Percentiles rank a stretch among this genome's conserved stretches.
phyloP scores from a whole-genome alignment of 2,888 invertebrate species.

The Diplolepis rosae region DNA sequence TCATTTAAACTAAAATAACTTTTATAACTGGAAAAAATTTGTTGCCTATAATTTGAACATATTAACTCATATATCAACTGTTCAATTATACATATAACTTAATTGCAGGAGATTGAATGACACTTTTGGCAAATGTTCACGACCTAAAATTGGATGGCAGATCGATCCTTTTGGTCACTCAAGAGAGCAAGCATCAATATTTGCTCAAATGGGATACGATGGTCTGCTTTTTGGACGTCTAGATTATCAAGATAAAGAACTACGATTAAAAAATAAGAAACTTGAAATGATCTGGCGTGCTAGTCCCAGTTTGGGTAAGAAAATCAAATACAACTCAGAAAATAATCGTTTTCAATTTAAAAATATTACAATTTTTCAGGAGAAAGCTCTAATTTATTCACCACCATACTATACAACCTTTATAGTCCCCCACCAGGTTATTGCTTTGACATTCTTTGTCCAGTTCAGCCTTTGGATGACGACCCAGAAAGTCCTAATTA shows the following conservation, averaged over 20 bases:
- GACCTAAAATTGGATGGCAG: slow-evolving; percentile 83
- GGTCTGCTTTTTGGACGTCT: slow-evolving; percentile 90
- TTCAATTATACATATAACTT: too few species aligned
- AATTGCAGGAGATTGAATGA: background rate
- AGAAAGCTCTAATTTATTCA: slow-evolving; percentile 83
- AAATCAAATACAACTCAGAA: too few species aligned
- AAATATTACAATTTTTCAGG: slow-evolving; percentile 72
- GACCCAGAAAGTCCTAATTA: slow-evolving; percentile 86
- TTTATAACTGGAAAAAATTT: too few species aligned
- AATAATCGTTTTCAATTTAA: slow-evolving; percentile 11
- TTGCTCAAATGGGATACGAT: slow-evolving; percentile 87
- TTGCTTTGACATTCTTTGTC: slow-evolving; percentile 92
- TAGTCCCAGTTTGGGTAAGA: slow-evolving; percentile 81
- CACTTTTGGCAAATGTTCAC: background rate
- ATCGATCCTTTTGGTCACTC: too few species aligned
- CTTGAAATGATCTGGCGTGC: slow-evolving; percentile 92
- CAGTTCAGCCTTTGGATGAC: slow-evolving; percentile 90
- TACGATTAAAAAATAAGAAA: slow-evolving; percentile 77
- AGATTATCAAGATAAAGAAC: slow-evolving; percentile 88
- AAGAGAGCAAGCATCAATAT: slow-evolving; percentile 86
- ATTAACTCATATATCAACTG: too few species aligned
- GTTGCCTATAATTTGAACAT: too few species aligned
- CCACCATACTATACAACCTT: slow-evolving; percentile 86
- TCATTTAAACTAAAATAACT: too few species aligned
- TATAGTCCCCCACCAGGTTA: slow-evolving; percentile 93